Evolutionary conservation across 2,888 invertebrate genomes (phyloP), one percentile per base, ranked within the genome.

Genomic region (Pyralis farinalis): DNA sequence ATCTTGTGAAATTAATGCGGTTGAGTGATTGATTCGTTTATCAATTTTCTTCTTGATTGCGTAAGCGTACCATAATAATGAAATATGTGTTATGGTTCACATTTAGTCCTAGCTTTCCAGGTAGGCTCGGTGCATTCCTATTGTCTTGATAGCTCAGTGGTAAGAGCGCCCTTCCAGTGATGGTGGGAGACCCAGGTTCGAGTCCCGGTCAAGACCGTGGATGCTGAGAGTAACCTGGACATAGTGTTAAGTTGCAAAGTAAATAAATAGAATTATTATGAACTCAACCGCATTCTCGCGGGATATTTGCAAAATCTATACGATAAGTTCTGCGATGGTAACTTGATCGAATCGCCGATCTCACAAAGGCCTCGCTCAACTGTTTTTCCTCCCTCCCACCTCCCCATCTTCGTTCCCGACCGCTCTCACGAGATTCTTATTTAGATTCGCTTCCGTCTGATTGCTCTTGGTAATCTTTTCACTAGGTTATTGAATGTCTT

Each of bases 401-500:
- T 57, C 63, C 68, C 68, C 71, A 70, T 73, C 68, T 60, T 63
- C 69, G 63, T 71, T 65, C 70, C 78, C 78, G 71, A 72, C 76
- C 80, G 79, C 80, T 82, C 85, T 79, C 81, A 78, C 81, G 82
- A 88, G 88, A 88, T 88, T 88, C 87, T 87, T 88, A 88, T 88
- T 88, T 88, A 88, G 88, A 88, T 88, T 87, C 85, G 86, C 88
- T 87, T 88, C 86, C 87, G 85, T 85, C 86, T 88, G 88, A 88
- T 88, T 87, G 87, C 88, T 86, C 86, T 83, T 79, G 74, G 86
- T 88, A 86, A 88, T 88, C 87, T 88, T 88, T 88, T 85, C 86
- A 82, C 84, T 84, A 72, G 79, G 83, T 88, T 87, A 87, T 88
- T 87, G 88, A 87, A 87, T 86, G 85, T 84, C 84, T 84, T 83